Evolutionary conservation across 2,888 invertebrate genomes (phyloP).

Genomic region (Drosophila anomalata): DNA sequence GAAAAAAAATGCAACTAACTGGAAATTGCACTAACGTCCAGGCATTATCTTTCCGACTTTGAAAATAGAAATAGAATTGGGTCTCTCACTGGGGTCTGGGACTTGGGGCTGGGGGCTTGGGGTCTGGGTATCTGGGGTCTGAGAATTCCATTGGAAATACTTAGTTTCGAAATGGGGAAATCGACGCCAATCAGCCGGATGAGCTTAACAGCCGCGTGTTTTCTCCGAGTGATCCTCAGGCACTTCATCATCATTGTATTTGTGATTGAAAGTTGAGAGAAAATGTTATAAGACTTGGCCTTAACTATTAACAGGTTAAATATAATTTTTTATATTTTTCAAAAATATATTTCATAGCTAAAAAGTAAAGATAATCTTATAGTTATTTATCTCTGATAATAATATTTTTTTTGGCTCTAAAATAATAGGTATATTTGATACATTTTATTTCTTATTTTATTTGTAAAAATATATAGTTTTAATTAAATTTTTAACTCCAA

Average conservation of each 20-base stretch:
- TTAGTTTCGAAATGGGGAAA: slow-evolving; percentile 9
- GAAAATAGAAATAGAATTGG: slow-evolving; percentile 10
- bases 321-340: background rate
- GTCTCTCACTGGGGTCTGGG: background rate
- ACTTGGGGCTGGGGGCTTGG: background rate
- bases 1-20: slow-evolving; percentile 66
- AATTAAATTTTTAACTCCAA: too few species aligned
- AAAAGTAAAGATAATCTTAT: background rate
- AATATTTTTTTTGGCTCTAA: too few species aligned
- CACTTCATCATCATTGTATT: slow-evolving; percentile 3
- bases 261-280: background rate
- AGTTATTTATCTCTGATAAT: too few species aligned
- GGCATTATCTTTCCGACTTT: slow-evolving; percentile 7
- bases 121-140: background rate
- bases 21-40: slow-evolving; percentile 50
- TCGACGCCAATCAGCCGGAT: slow-evolving; percentile 58
- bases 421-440: too few species aligned
- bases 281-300: background rate
- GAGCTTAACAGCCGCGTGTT: slow-evolving; percentile 44
- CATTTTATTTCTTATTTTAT: too few species aligned
- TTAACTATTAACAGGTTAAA: background rate
- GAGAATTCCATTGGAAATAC: slow-evolving; percentile 8
- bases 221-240: slow-evolving; percentile 8
- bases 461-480: too few species aligned
- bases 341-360: background rate